Conservation (phyloP, 2,113 vertebrate genomes). For the Tragelaphus buxtoni region DNA sequence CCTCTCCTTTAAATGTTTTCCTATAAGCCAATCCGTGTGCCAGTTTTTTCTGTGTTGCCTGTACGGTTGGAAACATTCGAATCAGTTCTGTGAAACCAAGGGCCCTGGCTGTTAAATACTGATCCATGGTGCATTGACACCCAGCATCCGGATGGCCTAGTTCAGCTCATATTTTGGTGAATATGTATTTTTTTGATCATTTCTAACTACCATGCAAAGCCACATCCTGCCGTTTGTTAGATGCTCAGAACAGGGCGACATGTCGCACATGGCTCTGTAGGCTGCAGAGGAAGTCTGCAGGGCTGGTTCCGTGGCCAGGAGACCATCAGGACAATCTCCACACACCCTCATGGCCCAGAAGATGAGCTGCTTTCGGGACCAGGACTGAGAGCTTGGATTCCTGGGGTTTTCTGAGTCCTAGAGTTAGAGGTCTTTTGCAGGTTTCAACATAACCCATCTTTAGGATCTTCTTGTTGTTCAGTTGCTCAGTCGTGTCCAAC, state of each 20-base stretch:
- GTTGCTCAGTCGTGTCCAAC: neutral
- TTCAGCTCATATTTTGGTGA: neutral
- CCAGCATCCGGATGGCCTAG: neutral
- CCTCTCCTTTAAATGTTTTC: neutral
- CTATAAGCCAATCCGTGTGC: neutral
- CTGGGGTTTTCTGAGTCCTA: neutral
- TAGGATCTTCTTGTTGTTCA: neutral
- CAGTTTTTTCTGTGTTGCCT: neutral
- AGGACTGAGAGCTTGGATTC: neutral
- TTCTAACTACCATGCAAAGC: neutral
- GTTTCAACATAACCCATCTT: neutral
- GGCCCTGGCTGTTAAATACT: neutral
- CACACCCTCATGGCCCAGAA: neutral
- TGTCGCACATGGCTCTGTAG: neutral
- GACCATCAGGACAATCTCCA: neutral
- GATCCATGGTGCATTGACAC: neutral
- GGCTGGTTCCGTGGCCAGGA: neutral
- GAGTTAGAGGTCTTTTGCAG: neutral
- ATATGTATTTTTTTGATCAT: constrained; percentile 19
- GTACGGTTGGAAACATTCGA: neutral
- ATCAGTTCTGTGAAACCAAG: neutral
- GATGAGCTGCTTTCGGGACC: neutral
- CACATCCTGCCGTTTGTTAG: neutral
- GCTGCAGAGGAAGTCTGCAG: neutral
- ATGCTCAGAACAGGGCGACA: neutral